Evolutionary conservation across 1,140 invertebrate species (phyloP).

Genomic region (Neelides sp.): DNA sequence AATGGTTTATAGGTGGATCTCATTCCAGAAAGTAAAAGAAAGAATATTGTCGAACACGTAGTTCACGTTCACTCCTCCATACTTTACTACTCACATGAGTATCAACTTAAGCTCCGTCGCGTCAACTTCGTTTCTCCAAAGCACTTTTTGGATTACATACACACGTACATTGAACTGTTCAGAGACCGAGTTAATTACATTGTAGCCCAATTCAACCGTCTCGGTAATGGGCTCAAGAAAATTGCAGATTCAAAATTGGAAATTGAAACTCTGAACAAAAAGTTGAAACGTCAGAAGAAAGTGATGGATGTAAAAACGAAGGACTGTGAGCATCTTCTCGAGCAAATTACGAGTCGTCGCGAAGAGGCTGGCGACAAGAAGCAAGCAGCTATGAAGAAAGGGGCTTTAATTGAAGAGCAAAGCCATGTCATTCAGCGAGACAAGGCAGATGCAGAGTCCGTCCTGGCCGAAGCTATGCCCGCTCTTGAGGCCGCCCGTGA

Average conservation of each 20-base stretch:
- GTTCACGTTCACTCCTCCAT: slow-evolving; percentile 68
- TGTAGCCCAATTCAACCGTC: slow-evolving; percentile 50
- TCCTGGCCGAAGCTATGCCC: slow-evolving; percentile 62
- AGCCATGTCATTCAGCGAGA: slow-evolving; percentile 60
- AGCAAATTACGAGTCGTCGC: slow-evolving; percentile 41
- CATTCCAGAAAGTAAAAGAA: slow-evolving; percentile 51
- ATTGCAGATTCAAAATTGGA: slow-evolving; percentile 65
- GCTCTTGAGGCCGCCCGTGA: slow-evolving; percentile 62
- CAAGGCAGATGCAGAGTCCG: slow-evolving; percentile 66
- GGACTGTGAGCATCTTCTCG: slow-evolving; percentile 56
- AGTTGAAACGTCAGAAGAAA: slow-evolving; percentile 59
- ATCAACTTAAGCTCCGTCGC: slow-evolving; percentile 52
- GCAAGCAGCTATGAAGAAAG: slow-evolving; percentile 57
- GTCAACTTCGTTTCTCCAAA: slow-evolving; percentile 79
- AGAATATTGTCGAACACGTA: slow-evolving; percentile 61
- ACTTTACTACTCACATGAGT: slow-evolving; percentile 55
- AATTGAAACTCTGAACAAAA: slow-evolving; percentile 55
- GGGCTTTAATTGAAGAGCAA: slow-evolving; percentile 63
- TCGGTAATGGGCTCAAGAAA: slow-evolving; percentile 57
- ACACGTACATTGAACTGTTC: slow-evolving; percentile 58
- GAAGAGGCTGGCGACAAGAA: slow-evolving; percentile 57
- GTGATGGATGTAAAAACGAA: slow-evolving; percentile 60
- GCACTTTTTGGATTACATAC: slow-evolving; percentile 75
- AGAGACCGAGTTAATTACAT: slow-evolving; percentile 55
- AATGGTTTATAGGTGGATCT: slow-evolving; percentile 39